Evolutionary conservation across 2,888 invertebrate genomes (phyloP).

Genomic region (Aphidoletes aphidimyza): DNA sequence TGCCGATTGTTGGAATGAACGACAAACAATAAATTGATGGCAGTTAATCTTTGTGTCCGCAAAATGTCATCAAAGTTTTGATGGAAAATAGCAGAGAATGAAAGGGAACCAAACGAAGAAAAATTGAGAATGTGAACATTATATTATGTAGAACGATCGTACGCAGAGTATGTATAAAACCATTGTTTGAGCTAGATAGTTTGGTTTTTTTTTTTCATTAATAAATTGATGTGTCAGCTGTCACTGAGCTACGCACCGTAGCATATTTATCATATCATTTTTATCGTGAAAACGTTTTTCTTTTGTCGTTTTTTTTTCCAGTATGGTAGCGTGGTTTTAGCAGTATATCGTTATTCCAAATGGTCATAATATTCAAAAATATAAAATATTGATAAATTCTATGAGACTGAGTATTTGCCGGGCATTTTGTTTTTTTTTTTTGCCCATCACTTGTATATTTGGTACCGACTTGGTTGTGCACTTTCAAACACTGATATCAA

Average conservation of each 20-base stretch:
- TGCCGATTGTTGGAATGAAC: background rate
- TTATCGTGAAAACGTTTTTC: background rate
- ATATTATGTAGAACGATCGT: too few relatives aligned
- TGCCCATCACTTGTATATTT: too few relatives aligned
- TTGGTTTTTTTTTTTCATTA: background rate
- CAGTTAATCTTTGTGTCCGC: constrained; percentile 26
- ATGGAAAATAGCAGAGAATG: too few relatives aligned
- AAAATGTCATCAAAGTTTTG: background rate
- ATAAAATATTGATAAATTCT: background rate
- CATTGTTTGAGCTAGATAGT: background rate
- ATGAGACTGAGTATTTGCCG: background rate
- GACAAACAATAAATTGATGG: background rate
- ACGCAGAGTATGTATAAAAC: too few relatives aligned
- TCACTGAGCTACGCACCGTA: background rate
- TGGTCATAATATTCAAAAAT: background rate
- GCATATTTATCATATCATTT: background rate
- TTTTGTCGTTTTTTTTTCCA: background rate
- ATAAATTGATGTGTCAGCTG: constrained; percentile 8
- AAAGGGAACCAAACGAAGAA: too few relatives aligned
- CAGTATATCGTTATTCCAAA: too few relatives aligned
- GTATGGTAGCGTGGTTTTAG: too few relatives aligned
- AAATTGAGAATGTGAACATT: too few relatives aligned
- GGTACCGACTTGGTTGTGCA: too few relatives aligned
- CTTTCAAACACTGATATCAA: too few relatives aligned
- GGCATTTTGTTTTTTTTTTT: too few relatives aligned